Conservation (phyloP, 2,113 vertebrate species). For the Piliocolobus tephrosceles region DNA sequence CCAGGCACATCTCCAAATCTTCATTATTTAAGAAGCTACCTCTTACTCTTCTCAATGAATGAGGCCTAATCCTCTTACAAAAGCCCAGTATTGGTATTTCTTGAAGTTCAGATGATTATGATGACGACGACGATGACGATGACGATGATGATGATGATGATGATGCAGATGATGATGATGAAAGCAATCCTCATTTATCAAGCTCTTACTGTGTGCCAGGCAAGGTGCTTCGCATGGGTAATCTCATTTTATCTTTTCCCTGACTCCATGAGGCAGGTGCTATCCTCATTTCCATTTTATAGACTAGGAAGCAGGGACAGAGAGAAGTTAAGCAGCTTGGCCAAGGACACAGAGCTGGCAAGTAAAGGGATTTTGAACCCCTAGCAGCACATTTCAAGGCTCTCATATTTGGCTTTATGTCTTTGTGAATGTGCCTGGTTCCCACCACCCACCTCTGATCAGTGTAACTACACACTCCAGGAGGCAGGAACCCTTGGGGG, state of each 20-base stretch:
- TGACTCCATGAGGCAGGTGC: neutral
- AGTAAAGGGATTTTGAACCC: neutral
- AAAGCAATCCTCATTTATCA: neutral
- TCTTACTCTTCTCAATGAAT: neutral
- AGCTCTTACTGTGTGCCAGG: neutral
- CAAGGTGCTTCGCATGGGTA: neutral
- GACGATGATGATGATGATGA: too few relatives aligned
- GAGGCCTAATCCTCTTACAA: neutral
- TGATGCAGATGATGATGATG: too few relatives aligned
- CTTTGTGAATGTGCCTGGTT: fast-evolving
- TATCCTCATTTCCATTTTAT: neutral
- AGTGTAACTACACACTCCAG: too few relatives aligned
- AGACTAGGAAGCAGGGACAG: neutral
- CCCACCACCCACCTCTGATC: neutral
- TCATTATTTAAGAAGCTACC: neutral
- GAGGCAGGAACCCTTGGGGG: neutral
- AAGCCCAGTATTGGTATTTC: neutral
- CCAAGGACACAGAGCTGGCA: neutral
- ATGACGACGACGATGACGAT: too few relatives aligned
- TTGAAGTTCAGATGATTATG: neutral
- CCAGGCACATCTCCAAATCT: neutral
- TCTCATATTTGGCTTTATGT: neutral
- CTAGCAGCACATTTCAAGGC: neutral
- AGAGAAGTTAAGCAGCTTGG: neutral
- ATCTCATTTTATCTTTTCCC: neutral